Base-by-base conservation (phyloP, 2,888 invertebrate species). In the Muscina levida region DNA sequence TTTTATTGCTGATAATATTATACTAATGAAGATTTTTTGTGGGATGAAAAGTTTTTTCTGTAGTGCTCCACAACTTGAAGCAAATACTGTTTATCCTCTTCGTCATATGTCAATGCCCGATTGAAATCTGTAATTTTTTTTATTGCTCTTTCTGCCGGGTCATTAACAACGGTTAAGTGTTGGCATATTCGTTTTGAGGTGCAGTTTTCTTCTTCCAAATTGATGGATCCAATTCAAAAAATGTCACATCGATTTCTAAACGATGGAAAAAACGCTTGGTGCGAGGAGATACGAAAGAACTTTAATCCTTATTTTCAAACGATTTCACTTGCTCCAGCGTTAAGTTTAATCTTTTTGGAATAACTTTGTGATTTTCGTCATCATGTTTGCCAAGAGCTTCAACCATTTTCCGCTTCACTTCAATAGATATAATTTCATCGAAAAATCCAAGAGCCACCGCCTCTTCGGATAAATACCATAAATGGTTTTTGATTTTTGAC, bases 91-190 rank as follows among this genome's bases (percentile, higher is more conserved):
- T 37, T 37, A 37, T 37, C 37, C 4, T 37, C 37, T 4, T 37
- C 72, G 59, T 57, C n/a, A n/a, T n/a, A n/a, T n/a, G n/a, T n/a
- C n/a, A n/a, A n/a, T n/a, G n/a, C n/a, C n/a, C n/a, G n/a, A 37
- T 72, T 62, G 39, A 62, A 72, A 72, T 62, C 72, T 37, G 72
- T 72, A 62, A 72, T 72, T 72, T 53, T 53, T 73, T 73, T 56
- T 65, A 73, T 73, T 66, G 66, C 65, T 73, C 65, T 73, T 73
- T 73, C 44, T 73, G 72, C 53, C 42, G 62, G 59, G 59, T 46
- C 31, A 71, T 71, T 71, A 57, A 57, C 59, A 71, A 70, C 71
- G n/a, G n/a, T n/a, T n/a, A n/a, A n/a, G n/a, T n/a, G n/a, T n/a
- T n/a, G n/a, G n/a, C n/a, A n/a, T n/a, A n/a, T n/a, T n/a, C n/a